Base-by-base conservation (phyloP, 2,113 vertebrate genomes). In the Gopherus evgoodei region DNA sequence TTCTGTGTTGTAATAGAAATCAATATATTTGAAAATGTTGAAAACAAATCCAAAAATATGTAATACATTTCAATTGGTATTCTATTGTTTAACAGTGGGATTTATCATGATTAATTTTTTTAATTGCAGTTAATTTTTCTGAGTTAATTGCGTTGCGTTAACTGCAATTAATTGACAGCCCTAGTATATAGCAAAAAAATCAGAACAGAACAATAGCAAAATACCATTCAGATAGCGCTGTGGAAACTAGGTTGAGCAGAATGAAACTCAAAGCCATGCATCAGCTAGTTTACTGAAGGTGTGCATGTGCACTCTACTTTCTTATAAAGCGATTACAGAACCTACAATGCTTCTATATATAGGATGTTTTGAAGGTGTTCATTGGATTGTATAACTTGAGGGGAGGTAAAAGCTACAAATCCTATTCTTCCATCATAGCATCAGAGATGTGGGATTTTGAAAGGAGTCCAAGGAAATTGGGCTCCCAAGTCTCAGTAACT, bases 191-290 rank as follows among this genome's bases (percentile, higher is more conserved):
- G 54, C 31, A 93, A 93, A 14, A 78, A 50, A 81, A 93, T 87
- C 78, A 83, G 91, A 93, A 57, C 27, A 57, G 25, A 42, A 83
- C 52, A 91, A 85, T 78, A 83, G n/a, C 84, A 89, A 90, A 78
- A 59, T 14, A 81, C 89, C 29, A 65, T 59, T 59, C 54, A 81
- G 57, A 72, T n/a, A 56, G 54, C 90, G 90, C 81, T 93, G 57
- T 57, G 44, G 25, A 42, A 92, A 50, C 75, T 88, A 49, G 5
- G 9, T 62, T 83, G 92, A 94, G 85, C 8, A 69, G 93, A 90
- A 94, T 10, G 9, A 81, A 95, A 86, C 27, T 53, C 88, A 54
- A 88, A 91, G 90, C 13, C 10, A 91, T 65, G 2, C 6, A 8
- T 6, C 13, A 62, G 59, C 19, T 75, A 24, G 93, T 87, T 81